Percentiles rank a stretch among this genome's conserved stretches.
Evolutionary conservation across 2,888 invertebrate species (phyloP).

Genomic region (Chesias legatella): DNA sequence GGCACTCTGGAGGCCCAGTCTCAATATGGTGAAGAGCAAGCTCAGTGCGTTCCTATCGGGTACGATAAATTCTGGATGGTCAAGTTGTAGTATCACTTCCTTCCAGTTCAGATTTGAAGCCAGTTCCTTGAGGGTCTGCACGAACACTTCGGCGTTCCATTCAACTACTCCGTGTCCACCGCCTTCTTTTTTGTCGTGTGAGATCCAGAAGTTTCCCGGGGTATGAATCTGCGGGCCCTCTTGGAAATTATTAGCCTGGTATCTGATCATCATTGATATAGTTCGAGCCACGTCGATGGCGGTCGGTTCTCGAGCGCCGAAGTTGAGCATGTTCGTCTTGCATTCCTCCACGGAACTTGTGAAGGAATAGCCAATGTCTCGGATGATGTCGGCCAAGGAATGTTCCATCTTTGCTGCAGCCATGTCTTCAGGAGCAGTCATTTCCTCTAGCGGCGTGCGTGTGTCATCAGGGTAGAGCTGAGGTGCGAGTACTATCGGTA

Average conservation of each 20-base stretch:
- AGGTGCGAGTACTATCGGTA: constrained; percentile 94
- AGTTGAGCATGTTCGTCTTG: constrained; percentile 89
- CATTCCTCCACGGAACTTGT: constrained; percentile 93
- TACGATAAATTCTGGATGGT: constrained; percentile 93
- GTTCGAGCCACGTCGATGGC: constrained; percentile 92
- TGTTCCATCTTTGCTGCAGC: constrained; percentile 84
- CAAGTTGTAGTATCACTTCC: constrained; percentile 94
- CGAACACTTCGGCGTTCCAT: constrained; percentile 97
- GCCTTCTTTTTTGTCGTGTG: constrained; percentile 78
- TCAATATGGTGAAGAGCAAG: constrained; percentile 90
- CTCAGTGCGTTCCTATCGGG: constrained; percentile 93
- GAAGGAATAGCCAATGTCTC: constrained; percentile 95
- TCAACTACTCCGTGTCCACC: constrained; percentile 76
- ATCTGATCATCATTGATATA: constrained; percentile 92
- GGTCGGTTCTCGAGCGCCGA: constrained; percentile 90
- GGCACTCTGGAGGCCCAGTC: constrained; percentile 88
- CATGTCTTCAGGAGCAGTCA: constrained; percentile 83
- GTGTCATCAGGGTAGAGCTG: constrained; percentile 90
- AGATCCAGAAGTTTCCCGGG: constrained; percentile 84
- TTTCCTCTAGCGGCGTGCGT: constrained; percentile 82
- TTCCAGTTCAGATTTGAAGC: constrained; percentile 94
- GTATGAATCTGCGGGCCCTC: constrained; percentile 86
- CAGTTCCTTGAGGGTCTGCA: constrained; percentile 94
- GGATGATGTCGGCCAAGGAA: constrained; percentile 91
- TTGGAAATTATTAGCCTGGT: constrained; percentile 81